Evolutionary conservation across 1,140 invertebrate species (phyloP), one percentile per base, ranked within the genome.

Genomic region (Metopolophium dirhodum): DNA sequence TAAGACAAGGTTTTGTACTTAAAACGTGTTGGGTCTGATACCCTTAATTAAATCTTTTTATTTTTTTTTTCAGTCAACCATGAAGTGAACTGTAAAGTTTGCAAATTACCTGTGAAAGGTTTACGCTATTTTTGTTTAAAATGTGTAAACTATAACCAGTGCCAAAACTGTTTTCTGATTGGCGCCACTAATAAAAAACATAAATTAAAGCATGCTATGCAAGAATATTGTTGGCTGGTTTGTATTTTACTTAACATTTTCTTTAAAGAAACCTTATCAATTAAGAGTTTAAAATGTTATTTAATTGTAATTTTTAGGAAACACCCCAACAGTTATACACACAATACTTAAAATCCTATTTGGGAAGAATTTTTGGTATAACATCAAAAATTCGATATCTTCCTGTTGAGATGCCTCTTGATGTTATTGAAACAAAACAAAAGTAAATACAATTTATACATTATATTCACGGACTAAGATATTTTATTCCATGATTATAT

Each of bases 111-210:
- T 9, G 95, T 97, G 88, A 95, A 95, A 94, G 96, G 96, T 47
- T 95, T 96, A 23, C 95, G 96, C 94, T 98, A 98, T 95, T 96
- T 96, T 61, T 98, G 97, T 95, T 95, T 98, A 94, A 96, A 96
- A 94, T 98, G 97, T 94, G 96, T 97, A 94, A 96, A 96, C 94
- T 97, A 97, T 95, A 97, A 98, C 95, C 96, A 97, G 94, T 98
- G 97, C 95, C 97, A 98, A 95, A 96, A 96, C 68, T 98, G 97
- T 95, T 98, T 98, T 95, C 97, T 98, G 95, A 96, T 96, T 94
- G 97, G 97, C n/a, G 96, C 96, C 94, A 96, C 95, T 93, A 96
- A 96, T 18, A 97, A 96, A 95, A 96, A 96, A 94, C 97, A 98
- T 94, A 98, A 97, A 95, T 94, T 97, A 20, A 96, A 96, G 85